Evolutionary conservation across 2,797 vertebrate species (phyloP), one percentile per base, ranked within the genome.

Genomic region (Dallia pectoralis): DNA sequence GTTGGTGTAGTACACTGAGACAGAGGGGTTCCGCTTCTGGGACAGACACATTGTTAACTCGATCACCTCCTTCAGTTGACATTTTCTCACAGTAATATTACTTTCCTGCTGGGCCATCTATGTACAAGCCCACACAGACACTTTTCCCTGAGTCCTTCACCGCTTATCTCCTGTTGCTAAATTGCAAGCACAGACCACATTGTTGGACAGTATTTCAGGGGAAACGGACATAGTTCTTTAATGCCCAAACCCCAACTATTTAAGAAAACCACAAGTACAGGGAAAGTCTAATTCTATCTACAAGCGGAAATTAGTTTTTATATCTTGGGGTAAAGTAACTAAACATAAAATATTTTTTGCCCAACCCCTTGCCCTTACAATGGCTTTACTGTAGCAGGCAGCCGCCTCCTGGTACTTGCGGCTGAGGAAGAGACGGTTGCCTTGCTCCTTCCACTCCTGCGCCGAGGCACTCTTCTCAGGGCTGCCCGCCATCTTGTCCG

Each of bases 1-100:
- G 90, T 99, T 99, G 73, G 97, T 99, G 92, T 99, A 97, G 89
- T 99, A 99, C 66, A 99, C 96, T 0, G 97, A 96, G 86, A 99
- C 96, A 1, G 97, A 93, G 2, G 96, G 96, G 82, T 99, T 99
- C 67, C 97, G 97, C 83, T 97, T 98, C 97, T 99, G 89, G 19
- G 61, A 14, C 62, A 82, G 18, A 73, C 40, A 69, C 3, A 59
- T 25, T 14, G 25, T 59, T 59, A 19, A 59, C 53, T 44, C 40
- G 2, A 44, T 40, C 25, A 25, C 11, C 3, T 14, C 0, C 25
- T 25, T 59, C 53, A 22, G 11, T 44, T 11, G 11, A 44, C 22
- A n/a, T 4, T 8, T 27, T 3, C 51, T 19, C 18, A 56, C 22
- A 56, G n/a, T 9, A 11, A 11, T 56, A 56, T 56, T 22, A n/a